Base-by-base conservation (phyloP, 1,140 invertebrate species). In the Pectinophora gossypiella region DNA sequence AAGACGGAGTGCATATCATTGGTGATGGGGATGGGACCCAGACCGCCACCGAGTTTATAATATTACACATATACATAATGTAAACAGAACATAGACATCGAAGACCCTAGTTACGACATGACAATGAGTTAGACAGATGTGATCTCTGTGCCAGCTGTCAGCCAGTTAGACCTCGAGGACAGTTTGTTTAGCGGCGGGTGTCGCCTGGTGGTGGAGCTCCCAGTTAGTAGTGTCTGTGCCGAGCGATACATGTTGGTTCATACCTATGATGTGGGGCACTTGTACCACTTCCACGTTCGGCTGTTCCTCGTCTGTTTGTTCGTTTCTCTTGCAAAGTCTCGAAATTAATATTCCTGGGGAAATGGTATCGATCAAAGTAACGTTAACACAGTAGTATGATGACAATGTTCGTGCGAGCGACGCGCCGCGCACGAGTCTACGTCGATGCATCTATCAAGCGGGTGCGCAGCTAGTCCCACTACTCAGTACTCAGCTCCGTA, bases 321-420 rank as follows among this genome's bases (percentile, higher is more conserved):
- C 71, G 61, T 63, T 68, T 59, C 71, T 72, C 60, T 64, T 64
- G 71, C 77, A 87, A 69, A 76, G 80, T 48, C 69, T 66, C 66
- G 72, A 76, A 76, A 81, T 53, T 61, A 70, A 75, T 51, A 76
- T 68, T 68, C 81, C 78, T 83, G 79, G 59, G 72, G 66, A 83
- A 74, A 73, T 40, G 42, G 12, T 1, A 19, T 43, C 46, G 7
- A 20, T 47, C 35, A 23, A 44, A 40, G 12, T 15, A 16, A 40
- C 15, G 36, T 40, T 6, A 15, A 40, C 15, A 2, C 16, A 40
- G 16, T 40, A 13, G n/a, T 40, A 18, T 40, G 36, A 40, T 40
- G 36, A 15, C 16, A 15, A 40, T 40, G 36, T 15, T 10, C 10
- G 13, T 10, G 36, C 36, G 10, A 7, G 36, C 36, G 36, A 15